Evolutionary conservation across 2,797 vertebrate species (phyloP).

Genomic region (Threskiornis aethiopicus): DNA sequence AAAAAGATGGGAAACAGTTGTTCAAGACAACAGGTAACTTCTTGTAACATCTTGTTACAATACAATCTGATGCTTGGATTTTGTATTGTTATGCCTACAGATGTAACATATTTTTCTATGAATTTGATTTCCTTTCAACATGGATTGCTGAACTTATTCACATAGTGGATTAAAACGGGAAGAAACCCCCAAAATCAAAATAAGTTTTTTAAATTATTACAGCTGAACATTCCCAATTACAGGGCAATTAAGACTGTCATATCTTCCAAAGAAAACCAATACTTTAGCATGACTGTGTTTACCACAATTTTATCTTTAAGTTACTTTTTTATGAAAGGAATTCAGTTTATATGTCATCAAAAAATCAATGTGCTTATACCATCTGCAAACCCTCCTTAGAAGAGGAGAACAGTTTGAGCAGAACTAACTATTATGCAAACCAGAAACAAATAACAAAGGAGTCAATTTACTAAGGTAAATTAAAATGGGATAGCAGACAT

Average conservation of each 20-base stretch:
- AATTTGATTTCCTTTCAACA: slow-evolving; percentile 48
- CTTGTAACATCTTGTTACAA: neutral
- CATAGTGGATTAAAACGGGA: neutral
- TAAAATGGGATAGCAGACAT: slow-evolving; percentile 65
- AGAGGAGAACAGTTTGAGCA: slow-evolving; percentile 29
- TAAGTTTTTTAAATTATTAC: neutral
- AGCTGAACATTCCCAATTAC: neutral
- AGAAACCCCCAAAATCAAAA: neutral
- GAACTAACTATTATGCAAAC: slow-evolving; percentile 64
- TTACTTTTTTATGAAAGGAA: slow-evolving; percentile 57
- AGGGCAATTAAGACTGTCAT: neutral
- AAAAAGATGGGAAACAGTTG: neutral
- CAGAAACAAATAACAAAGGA: slow-evolving; percentile 68
- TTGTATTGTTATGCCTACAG: neutral
- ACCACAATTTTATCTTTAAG: slow-evolving; percentile 21
- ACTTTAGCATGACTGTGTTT: slow-evolving; percentile 23
- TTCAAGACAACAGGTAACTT: neutral
- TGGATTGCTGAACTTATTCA: slow-evolving; percentile 18
- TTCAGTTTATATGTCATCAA: slow-evolving; percentile 47
- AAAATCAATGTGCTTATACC: slow-evolving; percentile 11
- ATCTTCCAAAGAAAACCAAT: neutral
- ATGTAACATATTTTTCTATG: neutral
- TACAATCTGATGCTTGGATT: neutral
- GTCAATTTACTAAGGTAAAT: slow-evolving; percentile 69
- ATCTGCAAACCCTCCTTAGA: slow-evolving; percentile 43